A percentile compares a stretch with the other conserved stretches of the same genome.
These are phyloP conservation scores for Eubucco bourcierii DNA, from an alignment of 2,113 vertebrate species.

Conservation along the genomic window DNA sequence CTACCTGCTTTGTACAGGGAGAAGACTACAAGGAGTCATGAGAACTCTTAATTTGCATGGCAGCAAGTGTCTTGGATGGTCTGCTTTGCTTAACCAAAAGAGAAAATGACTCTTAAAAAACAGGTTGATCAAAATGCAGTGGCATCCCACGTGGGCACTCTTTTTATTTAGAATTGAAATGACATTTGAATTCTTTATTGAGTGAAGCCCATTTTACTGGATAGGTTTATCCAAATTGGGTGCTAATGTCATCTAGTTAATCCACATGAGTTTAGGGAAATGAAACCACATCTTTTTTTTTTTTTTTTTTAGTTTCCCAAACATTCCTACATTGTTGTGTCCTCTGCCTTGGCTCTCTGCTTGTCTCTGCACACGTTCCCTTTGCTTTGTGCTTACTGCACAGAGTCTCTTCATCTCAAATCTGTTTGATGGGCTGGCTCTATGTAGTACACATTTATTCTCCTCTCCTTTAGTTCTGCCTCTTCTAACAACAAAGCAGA, in stretches of 20 bases:
- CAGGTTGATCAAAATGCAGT: neutral
- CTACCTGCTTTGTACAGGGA: neutral
- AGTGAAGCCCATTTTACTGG: slow-evolving; percentile 28
- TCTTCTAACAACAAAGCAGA: neutral
- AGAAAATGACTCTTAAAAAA: neutral
- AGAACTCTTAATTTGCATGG: neutral
- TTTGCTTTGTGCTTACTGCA: neutral
- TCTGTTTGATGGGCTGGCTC: neutral
- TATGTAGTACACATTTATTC: neutral
- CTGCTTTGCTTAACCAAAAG: slow-evolving; percentile 4
- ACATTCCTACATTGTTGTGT: neutral
- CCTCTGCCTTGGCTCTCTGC: neutral
- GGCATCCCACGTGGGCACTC: neutral
- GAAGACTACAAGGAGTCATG: neutral
- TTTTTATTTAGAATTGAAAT: neutral
- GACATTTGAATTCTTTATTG: slow-evolving; percentile 11
- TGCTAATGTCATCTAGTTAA: slow-evolving; percentile 18
- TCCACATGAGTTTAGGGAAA: slow-evolving; percentile 18
- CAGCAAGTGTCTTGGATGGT: neutral
- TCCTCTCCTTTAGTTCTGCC: neutral
- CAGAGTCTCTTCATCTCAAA: neutral
- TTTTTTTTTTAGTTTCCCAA: neutral
- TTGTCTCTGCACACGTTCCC: neutral
- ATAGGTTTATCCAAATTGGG: slow-evolving; percentile 19
- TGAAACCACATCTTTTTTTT: slow-evolving; percentile 9